A percentile compares a stretch with the other conserved stretches of the same genome.
These are phyloP conservation scores for Tethya wilhelma DNA, from an alignment of 37 sponge, comb jelly and placozoan genomes.

Conservation along the genomic window DNA sequence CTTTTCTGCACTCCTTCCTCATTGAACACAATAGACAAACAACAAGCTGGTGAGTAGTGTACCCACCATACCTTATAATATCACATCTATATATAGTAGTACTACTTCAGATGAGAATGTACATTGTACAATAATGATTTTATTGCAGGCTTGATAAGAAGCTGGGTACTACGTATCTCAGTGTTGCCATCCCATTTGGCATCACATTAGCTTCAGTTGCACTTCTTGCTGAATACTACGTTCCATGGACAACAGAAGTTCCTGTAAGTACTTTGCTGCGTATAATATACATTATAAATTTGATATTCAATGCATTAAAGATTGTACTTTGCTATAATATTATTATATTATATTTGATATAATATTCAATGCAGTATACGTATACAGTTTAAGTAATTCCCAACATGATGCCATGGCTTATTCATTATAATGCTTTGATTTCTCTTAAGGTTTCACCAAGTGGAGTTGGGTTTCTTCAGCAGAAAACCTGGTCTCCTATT, in stretches of 20 bases:
- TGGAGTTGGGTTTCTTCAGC: constrained; percentile 1
- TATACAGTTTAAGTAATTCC: too few species aligned
- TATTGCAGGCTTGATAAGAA: constrained; percentile 29
- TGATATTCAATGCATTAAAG: background rate
- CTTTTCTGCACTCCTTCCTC: background rate
- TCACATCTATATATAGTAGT: too few species aligned
- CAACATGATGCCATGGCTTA: too few species aligned
- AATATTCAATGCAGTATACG: too few species aligned
- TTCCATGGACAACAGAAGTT: constrained; percentile 42
- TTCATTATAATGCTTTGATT: too few species aligned
- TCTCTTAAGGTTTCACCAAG: constrained; percentile 4
- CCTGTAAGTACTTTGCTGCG: background rate
- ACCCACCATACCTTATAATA: too few species aligned
- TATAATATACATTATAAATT: background rate
- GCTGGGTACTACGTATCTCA: constrained; percentile 12
- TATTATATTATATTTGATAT: too few species aligned
- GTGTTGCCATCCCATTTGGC: constrained; percentile 25
- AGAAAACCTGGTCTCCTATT: constrained; percentile 47
- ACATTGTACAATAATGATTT: background rate
- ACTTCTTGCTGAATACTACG: constrained; percentile 8
- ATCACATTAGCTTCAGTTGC: background rate
- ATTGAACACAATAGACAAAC: background rate
- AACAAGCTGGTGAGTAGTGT: background rate
- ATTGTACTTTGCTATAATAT: background rate
- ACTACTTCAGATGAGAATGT: background rate